These are phyloP conservation scores for Galagoides demidoff DNA, from an alignment of 2,797 vertebrate genomes.

Conservation along the genomic window DNA sequence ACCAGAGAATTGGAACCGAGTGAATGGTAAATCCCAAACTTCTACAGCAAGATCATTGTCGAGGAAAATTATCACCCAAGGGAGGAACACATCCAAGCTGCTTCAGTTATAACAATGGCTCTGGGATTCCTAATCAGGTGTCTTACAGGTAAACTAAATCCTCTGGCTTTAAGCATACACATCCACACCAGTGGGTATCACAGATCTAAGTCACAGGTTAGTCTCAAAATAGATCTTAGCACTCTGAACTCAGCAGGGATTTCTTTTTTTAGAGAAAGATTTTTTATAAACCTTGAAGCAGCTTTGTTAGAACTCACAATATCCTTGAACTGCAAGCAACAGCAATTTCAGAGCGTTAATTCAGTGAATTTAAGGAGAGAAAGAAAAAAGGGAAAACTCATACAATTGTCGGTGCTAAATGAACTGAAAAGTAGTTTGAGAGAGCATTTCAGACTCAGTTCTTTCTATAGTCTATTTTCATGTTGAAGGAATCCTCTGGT, in stretches of 20 bases:
- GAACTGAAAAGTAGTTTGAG: slow-evolving; percentile 76
- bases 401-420: slow-evolving; percentile 75
- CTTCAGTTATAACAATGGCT: slow-evolving; percentile 9
- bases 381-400: background rate
- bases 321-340: slow-evolving; percentile 71
- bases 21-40: slow-evolving; percentile 59
- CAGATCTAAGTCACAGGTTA: slow-evolving; percentile 66
- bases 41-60: slow-evolving; percentile 46
- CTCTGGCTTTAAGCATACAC: slow-evolving; percentile 62
- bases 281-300: slow-evolving; percentile 61
- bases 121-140: slow-evolving; percentile 65
- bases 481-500: slow-evolving; percentile 68
- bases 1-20: background rate
- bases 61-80: slow-evolving; percentile 67
- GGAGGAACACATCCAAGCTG: slow-evolving; percentile 50
- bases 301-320: slow-evolving; percentile 66
- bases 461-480: slow-evolving; percentile 59
- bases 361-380: slow-evolving; percentile 59
- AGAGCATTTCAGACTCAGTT: slow-evolving; percentile 58
- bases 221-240: slow-evolving; percentile 54
- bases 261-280: slow-evolving; percentile 75
- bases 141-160: slow-evolving; percentile 64
- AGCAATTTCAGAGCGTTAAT: slow-evolving; percentile 76
- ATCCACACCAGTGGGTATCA: background rate
- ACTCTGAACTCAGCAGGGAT: slow-evolving; percentile 60